These are phyloP conservation scores for Drosophila elegans DNA, from an alignment of 1,140 invertebrate species.

Conservation along the genomic window DNA sequence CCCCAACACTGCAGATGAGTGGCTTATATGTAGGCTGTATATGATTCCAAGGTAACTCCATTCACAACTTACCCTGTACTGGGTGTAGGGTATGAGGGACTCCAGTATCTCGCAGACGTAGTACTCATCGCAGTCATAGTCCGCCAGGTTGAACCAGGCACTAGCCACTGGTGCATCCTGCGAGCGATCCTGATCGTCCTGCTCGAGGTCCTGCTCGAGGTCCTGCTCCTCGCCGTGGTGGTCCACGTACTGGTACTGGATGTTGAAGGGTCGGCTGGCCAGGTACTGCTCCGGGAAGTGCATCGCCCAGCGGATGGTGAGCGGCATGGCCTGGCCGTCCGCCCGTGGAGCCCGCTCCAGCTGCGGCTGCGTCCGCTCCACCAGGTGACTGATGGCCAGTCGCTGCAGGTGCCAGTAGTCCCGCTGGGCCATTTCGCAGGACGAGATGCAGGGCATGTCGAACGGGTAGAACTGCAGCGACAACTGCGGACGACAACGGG, in stretches of 20 bases:
- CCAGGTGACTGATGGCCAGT: constrained; percentile 53
- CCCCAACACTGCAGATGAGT: too few species aligned
- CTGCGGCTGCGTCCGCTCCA: constrained; percentile 60
- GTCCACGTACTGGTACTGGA: constrained; percentile 88
- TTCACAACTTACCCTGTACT: constrained; percentile 90
- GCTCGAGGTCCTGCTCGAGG: constrained; percentile 86
- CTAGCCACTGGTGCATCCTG: constrained; percentile 85
- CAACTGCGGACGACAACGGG: constrained; percentile 85
- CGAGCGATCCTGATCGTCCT: constrained; percentile 84
- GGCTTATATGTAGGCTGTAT: too few species aligned
- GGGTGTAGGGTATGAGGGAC: constrained; percentile 93
- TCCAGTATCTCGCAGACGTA: constrained; percentile 86
- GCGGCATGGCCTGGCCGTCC: constrained; percentile 79
- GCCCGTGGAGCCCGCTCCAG: constrained; percentile 27
- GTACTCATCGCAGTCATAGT: constrained; percentile 85
- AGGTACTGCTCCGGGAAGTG: constrained; percentile 85
- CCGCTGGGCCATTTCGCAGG: constrained; percentile 71
- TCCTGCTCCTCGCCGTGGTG: constrained; percentile 87
- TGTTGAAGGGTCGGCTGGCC: constrained; percentile 84
- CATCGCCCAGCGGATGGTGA: constrained; percentile 91
- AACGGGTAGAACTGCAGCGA: constrained; percentile 90
- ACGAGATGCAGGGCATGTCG: constrained; percentile 89
- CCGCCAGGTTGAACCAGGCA: constrained; percentile 88
- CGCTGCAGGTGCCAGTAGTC: constrained; percentile 76
- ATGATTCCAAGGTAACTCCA: too few species aligned